A percentile compares a stretch with the other conserved stretches of the same genome.
Evolutionary conservation across 2,797 vertebrate species (phyloP).

Genomic region (Helicolenus hilgendorfi): DNA sequence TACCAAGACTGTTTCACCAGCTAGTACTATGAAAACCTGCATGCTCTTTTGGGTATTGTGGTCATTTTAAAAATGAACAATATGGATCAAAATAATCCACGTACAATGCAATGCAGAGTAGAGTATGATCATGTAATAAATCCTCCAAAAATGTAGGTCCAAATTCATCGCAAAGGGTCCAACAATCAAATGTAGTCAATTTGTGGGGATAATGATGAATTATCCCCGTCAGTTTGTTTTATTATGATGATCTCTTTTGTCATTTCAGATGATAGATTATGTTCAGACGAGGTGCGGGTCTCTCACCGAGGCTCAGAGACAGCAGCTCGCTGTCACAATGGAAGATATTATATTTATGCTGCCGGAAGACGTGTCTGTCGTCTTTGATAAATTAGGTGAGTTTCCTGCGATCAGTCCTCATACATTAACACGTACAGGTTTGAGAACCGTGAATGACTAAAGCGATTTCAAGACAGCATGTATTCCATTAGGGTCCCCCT

Average conservation of each 20-base stretch:
- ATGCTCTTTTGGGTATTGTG: neutral
- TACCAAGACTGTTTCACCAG: neutral
- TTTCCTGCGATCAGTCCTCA: neutral
- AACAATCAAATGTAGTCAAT: neutral
- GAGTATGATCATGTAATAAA: neutral
- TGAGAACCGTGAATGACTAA: neutral
- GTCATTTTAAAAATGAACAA: neutral
- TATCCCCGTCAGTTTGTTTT: neutral
- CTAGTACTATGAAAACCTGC: neutral
- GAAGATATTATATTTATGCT: constrained; percentile 78
- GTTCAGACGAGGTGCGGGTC: constrained; percentile 58
- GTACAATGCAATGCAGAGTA: neutral
- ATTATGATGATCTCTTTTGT: neutral
- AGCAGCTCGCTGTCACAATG: constrained; percentile 55
- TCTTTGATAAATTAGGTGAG: constrained; percentile 68
- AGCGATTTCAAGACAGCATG: neutral
- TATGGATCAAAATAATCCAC: neutral
- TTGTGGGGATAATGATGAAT: neutral
- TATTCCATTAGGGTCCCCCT: neutral
- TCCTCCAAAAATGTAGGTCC: neutral
- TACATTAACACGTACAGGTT: neutral
- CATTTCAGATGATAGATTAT: constrained; percentile 68
- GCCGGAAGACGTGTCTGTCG: constrained; percentile 76
- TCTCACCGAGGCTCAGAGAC: constrained; percentile 53
- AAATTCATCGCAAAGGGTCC: neutral